A percentile compares a stretch with the other conserved stretches of the same genome.
These are phyloP conservation scores for Aspidiotus rigidus DNA, from an alignment of 2,888 invertebrate species.

Conservation along the genomic window DNA sequence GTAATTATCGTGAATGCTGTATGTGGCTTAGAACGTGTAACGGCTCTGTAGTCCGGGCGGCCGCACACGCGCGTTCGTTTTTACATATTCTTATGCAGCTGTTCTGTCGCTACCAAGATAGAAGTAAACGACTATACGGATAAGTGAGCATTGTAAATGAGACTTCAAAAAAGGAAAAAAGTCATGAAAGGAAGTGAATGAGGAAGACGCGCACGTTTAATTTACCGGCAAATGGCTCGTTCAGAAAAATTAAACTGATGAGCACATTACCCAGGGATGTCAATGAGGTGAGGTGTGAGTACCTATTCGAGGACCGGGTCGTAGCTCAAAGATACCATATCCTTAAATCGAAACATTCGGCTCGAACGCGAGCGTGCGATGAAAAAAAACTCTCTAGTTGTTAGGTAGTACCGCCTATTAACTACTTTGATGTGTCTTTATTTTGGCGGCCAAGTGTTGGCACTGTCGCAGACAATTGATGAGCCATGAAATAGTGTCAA, in stretches of 20 bases:
- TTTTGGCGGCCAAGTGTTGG: constrained; percentile 33
- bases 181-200: constrained; percentile 22
- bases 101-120: no score
- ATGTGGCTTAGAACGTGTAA: no score
- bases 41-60: no score
- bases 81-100: no score
- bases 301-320: not conserved
- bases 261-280: constrained; percentile 20
- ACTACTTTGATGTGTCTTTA: constrained; percentile 33
- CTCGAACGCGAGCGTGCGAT: not conserved
- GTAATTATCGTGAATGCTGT: no score
- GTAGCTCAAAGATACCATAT: no score
- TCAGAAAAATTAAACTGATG: constrained; percentile 25
- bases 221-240: constrained; percentile 32
- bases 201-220: constrained; percentile 24
- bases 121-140: constrained; percentile 1
- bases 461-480: constrained; percentile 32
- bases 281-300: constrained; percentile 1
- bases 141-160: constrained; percentile 8
- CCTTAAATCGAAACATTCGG: not conserved
- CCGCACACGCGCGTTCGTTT: no score
- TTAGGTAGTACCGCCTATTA: constrained; percentile 29
- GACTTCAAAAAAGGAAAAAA: not conserved
- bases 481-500: constrained; percentile 33
- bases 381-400: constrained; percentile 9